A percentile compares a stretch with the other conserved stretches of the same genome.
These are phyloP conservation scores for Marronus borbonicus DNA, from an alignment of 2,888 invertebrate genomes.

Conservation along the genomic window DNA sequence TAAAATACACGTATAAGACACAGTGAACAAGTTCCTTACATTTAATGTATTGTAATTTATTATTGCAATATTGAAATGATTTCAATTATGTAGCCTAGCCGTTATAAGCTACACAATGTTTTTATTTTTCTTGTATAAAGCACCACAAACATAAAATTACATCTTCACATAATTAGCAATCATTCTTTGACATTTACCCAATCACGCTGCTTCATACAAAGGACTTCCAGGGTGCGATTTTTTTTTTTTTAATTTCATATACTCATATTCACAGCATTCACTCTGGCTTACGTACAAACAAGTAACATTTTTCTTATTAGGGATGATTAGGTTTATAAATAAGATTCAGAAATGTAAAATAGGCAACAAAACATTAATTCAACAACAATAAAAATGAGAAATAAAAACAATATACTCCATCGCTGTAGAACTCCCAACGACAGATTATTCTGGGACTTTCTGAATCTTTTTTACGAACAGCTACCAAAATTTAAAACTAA, in stretches of 20 bases:
- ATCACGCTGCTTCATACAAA: slow-evolving; percentile 43
- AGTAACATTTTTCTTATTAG: slow-evolving; percentile 35
- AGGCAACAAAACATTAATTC: slow-evolving; percentile 26
- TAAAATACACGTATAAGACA: slow-evolving; percentile 47
- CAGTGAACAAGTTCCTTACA: slow-evolving; percentile 51
- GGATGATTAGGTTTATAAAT: slow-evolving; percentile 37
- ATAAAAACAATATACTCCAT: slow-evolving; percentile 32
- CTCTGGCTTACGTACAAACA: slow-evolving; percentile 30
- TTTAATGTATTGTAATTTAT: slow-evolving; percentile 49
- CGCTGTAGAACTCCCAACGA: neutral
- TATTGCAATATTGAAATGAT: slow-evolving; percentile 50
- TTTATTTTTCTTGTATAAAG: slow-evolving; percentile 48
- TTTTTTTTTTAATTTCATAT: slow-evolving; percentile 2
- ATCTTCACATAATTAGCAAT: slow-evolving; percentile 26
- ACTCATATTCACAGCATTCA: slow-evolving; percentile 19
- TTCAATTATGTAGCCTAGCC: slow-evolving; percentile 43
- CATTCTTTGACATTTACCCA: slow-evolving; percentile 15
- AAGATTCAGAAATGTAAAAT: slow-evolving; percentile 41
- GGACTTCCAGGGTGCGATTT: slow-evolving; percentile 34
- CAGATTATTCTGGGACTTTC: slow-evolving; percentile 18
- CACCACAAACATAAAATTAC: slow-evolving; percentile 46
- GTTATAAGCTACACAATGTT: slow-evolving; percentile 46
- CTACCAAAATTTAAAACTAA: slow-evolving; percentile 49
- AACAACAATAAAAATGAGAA: slow-evolving; percentile 25
- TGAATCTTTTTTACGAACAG: slow-evolving; percentile 47